These are phyloP conservation scores for Zaprionus gabonicus DNA, from an alignment of 1,140 invertebrate genomes.

Conservation along the genomic window DNA sequence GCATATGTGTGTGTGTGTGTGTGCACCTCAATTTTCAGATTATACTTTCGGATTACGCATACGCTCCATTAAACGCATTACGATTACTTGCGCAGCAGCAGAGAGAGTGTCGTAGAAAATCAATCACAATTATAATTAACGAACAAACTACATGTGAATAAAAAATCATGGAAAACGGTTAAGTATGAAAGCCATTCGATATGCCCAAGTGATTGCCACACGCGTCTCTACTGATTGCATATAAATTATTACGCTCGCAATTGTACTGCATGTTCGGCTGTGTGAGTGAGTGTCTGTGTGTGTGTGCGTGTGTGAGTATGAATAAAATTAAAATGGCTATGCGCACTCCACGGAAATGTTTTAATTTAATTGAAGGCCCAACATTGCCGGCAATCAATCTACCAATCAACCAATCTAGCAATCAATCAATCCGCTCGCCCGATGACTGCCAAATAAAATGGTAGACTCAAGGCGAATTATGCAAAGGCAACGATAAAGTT, in stretches of 20 bases:
- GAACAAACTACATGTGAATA: slow-evolving; percentile 33
- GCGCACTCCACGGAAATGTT: slow-evolving; percentile 37
- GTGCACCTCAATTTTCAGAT: slow-evolving; percentile 24
- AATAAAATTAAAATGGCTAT: slow-evolving; percentile 20
- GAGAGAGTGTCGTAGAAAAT: not conserved
- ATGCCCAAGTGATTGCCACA: slow-evolving; percentile 13
- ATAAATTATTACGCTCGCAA: slow-evolving; percentile 14
- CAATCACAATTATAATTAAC: slow-evolving; percentile 41
- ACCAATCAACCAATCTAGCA: slow-evolving; percentile 68
- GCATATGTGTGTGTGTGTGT: not conserved
- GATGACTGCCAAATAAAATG: slow-evolving; percentile 54
- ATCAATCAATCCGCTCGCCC: slow-evolving; percentile 64
- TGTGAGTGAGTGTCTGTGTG: not conserved
- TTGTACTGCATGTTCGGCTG: slow-evolving; percentile 10
- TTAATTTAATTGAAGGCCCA: slow-evolving; percentile 59
- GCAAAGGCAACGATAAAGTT: slow-evolving; percentile 33
- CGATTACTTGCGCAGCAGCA: slow-evolving; percentile 23
- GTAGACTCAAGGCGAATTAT: slow-evolving; percentile 42
- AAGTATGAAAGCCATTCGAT: slow-evolving; percentile 1
- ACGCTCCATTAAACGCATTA: slow-evolving; percentile 36
- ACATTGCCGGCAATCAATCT: slow-evolving; percentile 47
- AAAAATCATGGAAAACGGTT: slow-evolving; percentile 14
- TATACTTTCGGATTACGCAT: slow-evolving; percentile 49
- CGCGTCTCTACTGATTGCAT: slow-evolving; percentile 8
- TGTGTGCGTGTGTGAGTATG: not conserved